Evolutionary conservation across 2,797 vertebrate genomes (phyloP), one percentile per base, ranked within the genome.

Genomic region (Okamejei kenojei): DNA sequence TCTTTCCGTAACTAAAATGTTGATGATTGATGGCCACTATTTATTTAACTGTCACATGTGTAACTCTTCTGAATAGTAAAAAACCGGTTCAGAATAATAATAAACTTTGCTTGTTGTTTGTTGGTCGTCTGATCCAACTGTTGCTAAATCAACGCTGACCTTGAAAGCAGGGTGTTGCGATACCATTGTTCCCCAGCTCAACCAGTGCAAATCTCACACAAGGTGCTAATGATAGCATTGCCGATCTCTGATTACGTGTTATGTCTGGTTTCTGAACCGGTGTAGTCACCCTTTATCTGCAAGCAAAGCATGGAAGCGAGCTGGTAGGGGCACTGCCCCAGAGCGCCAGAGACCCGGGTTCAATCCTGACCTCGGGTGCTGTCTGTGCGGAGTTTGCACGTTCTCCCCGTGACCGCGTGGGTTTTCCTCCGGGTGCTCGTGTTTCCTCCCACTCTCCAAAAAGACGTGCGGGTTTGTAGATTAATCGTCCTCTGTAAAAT

Each of bases 51-150:
- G 61, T 35, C 63, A 21, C 17, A 35, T 68, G 21, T 88, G n/a
- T 21, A 68, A 88, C 17, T 63, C 68, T 88, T n/a, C 32, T 21
- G 9, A 88, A 88, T n/a, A 65, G 45, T 45, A 45, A 3, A 45
- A 45, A 88, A 35, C 32, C 0, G 32, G 61, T 19, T 65, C 68
- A 21, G 65, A 88, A 68, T 88, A 88, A 88, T 88, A 68, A 68
- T 63, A 88, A 65, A 88, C n/a, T 86, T 88, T 63, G 63, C 82
- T 65, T 86, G 58, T 88, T 32, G 32, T 63, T 35, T 88, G 84
- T 32, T 88, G 84, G 15, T 68, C 3, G 8, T 68, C 63, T 63
- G 32, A 88, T 68, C 63, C 84, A 32, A 68, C 84, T 10, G 35
- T 68, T 35, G 1, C 65, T 21, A 88, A 88, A 88, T 7, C 84